Percentiles rank a stretch among this genome's conserved stretches.
These are phyloP conservation scores for Tethya wilhelma DNA, from an alignment of 37 sponge, comb jelly and placozoan species.

Conservation along the genomic window DNA sequence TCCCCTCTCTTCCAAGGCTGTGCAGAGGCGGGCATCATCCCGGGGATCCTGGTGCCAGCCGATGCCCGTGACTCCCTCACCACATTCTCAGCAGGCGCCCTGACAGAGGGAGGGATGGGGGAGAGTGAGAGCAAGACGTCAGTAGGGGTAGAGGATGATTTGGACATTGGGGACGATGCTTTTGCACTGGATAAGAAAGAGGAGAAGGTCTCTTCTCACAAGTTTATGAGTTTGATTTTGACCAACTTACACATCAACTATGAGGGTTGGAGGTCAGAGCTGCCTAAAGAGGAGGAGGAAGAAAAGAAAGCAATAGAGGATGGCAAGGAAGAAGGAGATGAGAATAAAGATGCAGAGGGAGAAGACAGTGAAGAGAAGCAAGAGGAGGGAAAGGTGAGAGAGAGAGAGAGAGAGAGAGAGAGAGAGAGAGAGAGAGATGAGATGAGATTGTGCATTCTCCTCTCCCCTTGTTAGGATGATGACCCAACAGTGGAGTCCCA, in stretches of 20 bases:
- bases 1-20: constrained; percentile 83
- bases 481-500: too few relatives aligned
- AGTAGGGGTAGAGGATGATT: not conserved
- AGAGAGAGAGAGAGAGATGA: too few relatives aligned
- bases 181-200: not conserved
- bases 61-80: not conserved
- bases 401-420: too few relatives aligned
- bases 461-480: too few relatives aligned
- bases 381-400: too few relatives aligned
- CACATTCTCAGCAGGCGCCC: not conserved
- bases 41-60: constrained; percentile 40
- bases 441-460: too few relatives aligned
- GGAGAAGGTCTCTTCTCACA: not conserved
- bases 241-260: constrained; percentile 67
- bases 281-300: constrained; percentile 16
- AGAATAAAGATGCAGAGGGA: not conserved
- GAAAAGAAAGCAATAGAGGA: constrained; percentile 7
- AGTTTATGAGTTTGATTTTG: constrained; percentile 69
- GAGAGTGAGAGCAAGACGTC: not conserved
- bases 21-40: constrained; percentile 71
- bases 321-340: not conserved
- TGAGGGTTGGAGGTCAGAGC: constrained; percentile 52
- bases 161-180: constrained; percentile 24
- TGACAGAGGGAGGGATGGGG: not conserved
- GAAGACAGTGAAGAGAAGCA: too few relatives aligned